phyloP scores from a whole-genome alignment of 2,888 invertebrate species.

The Drosophila imparisetae region DNA sequence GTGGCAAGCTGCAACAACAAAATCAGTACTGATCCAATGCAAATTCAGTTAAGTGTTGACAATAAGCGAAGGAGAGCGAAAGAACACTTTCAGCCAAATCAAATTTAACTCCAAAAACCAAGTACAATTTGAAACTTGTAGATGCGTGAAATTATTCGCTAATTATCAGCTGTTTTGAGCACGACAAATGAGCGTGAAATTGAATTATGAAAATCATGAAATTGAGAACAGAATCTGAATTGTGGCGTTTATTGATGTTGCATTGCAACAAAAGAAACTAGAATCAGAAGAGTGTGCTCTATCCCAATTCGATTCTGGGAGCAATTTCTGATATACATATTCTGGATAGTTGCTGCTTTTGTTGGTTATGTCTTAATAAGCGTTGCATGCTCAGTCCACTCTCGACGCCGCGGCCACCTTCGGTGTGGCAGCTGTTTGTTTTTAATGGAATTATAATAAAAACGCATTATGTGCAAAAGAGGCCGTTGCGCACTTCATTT shows the following conservation, averaged over 20 bases:
- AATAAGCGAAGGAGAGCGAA: not conserved
- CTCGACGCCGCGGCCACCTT: not conserved
- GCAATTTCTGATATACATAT: not conserved
- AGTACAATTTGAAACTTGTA: not conserved
- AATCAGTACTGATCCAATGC: not conserved
- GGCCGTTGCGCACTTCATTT: slow-evolving; percentile 75
- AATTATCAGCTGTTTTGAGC: not conserved
- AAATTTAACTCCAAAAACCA: not conserved
- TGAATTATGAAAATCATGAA: not conserved
- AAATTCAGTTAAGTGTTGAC: not conserved
- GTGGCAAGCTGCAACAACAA: not conserved
- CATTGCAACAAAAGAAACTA: not conserved
- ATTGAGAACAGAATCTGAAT: not conserved
- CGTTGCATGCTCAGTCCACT: not conserved
- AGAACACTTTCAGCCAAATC: too few species aligned
- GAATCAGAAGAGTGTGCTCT: not conserved
- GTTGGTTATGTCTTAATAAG: slow-evolving; percentile 6
- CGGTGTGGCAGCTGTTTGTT: slow-evolving; percentile 16
- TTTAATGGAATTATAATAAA: slow-evolving; percentile 72
- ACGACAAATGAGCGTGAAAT: not conserved
- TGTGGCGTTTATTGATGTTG: not conserved
- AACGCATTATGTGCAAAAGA: slow-evolving; percentile 53
- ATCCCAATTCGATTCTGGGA: not conserved
- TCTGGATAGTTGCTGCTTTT: not conserved
- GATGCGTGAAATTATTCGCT: not conserved